phyloP scores from a whole-genome alignment of 2,888 invertebrate genomes.

The Habrosyne pyritoides region DNA sequence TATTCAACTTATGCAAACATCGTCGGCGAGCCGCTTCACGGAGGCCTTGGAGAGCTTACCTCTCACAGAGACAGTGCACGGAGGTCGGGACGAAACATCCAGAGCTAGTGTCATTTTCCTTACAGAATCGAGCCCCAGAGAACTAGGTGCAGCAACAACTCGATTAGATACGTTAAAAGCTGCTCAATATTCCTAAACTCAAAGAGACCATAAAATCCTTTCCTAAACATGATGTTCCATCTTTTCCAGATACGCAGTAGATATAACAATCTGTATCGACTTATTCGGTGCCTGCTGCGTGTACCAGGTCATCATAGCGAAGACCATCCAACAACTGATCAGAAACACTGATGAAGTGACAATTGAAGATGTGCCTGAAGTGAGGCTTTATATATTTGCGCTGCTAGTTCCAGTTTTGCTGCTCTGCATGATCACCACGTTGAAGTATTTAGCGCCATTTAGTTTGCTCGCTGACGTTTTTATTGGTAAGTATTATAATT shows the following conservation, averaged over 20 bases:
- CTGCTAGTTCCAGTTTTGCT: constrained; percentile 64
- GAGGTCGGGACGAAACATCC: too few relatives aligned
- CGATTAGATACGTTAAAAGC: too few relatives aligned
- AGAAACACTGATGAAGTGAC: constrained; percentile 37
- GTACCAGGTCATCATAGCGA: constrained; percentile 75
- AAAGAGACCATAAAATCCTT: background rate
- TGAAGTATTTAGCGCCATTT: constrained; percentile 75
- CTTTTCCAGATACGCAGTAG: constrained; percentile 59
- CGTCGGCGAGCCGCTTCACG: too few relatives aligned
- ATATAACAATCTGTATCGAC: constrained; percentile 67
- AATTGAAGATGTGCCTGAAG: constrained; percentile 37
- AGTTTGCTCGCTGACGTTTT: constrained; percentile 68
- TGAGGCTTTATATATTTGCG: constrained; percentile 62
- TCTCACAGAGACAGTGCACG: too few relatives aligned
- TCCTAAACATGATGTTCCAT: background rate
- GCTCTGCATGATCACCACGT: constrained; percentile 73
- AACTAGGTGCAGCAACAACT: background rate
- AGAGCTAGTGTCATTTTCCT: too few relatives aligned
- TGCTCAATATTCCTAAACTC: too few relatives aligned
- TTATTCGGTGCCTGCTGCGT: constrained; percentile 75
- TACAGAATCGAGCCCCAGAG: too few relatives aligned
- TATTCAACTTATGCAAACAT: background rate
- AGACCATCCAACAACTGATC: constrained; percentile 64
- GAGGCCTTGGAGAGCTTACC: too few relatives aligned
- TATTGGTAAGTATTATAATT: constrained; percentile 54